Evolutionary conservation across 2,113 vertebrate genomes (phyloP), one percentile per base, ranked within the genome.

Genomic region (Nothoprocta perdicaria): DNA sequence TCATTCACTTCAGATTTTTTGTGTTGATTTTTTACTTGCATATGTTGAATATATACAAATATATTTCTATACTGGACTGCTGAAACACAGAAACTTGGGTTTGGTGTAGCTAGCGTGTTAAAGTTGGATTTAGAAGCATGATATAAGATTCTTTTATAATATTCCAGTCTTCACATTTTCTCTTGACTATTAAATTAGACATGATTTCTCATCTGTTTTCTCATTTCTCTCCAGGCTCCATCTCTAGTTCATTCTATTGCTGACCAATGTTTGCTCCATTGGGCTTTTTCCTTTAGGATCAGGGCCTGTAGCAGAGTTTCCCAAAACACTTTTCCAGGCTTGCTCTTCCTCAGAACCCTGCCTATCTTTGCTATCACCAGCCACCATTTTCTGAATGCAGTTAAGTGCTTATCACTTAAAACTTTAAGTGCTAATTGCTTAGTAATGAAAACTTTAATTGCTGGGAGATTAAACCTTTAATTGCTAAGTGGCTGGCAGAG

Each of bases 401-500:
- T 80, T 86, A 93, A 94, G 53, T 41, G 62, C 62, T 92, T 89
- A 89, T 80, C 80, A 79, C 86, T 89, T 95, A 80, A 95, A 96
- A 96, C n/a, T 95, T 93, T 72, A 87, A 94, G 66, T 79, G 77
- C 58, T 96, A 93, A 95, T 95, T 96, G 66, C 62, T 88, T 92
- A 90, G 79, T 94, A 89, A 96, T 94, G 93, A 96, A 96, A 96
- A 94, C 41, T 93, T 93, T 65, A 93, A 93, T 93, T 92, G 93
- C 85, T 80, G 6, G 3, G 87, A 96, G 65, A 92, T 78, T 74
- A 95, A 97, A 96, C 48, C 75, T 94, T 86, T 86, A 95, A 90
- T 78, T 96, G 80, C 83, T 86, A 81, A 94, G 69, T 69, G 89
- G 75, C 78, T 95, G 86, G 81, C 31, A 1, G 86, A 83, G 69